Base-by-base conservation (phyloP, 2,797 vertebrate species). In the Knipowitschia caucasica region DNA sequence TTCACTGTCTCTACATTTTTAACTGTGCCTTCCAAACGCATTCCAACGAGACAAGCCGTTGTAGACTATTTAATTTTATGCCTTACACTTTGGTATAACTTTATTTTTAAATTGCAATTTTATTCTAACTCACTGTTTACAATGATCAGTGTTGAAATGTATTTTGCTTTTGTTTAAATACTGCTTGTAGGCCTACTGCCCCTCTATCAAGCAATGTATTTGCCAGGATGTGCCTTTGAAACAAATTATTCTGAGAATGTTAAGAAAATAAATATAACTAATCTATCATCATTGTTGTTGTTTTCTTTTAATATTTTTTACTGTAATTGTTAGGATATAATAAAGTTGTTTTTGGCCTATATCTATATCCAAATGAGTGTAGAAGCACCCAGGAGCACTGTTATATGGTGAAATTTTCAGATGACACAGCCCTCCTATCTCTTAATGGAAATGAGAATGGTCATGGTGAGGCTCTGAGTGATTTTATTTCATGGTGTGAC, bases 21-120 rank as follows among this genome's bases (percentile, higher is more conserved):
- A 42, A 34, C n/a, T 49, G 78, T 81, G 75, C 81, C 81, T 83
- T 80, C 54, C 26, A 39, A n/a, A 68, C 38, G 68, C 57, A 67
- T 69, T 80, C 67, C 58, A 47, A 17, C n/a, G 5, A 50, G 53
- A 27, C 46, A 36, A 34, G 35, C 50, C 56, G 27, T 73, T 67
- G 31, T 36, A 63, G 39, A 50, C 31, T 17, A n/a, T 46, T 29
- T 26, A 18, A 26, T 52, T 30, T 29, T 23, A 24, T 36, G 15
- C 33, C 42, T 50, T 46, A 29, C 15, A 18, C 10, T 50, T 23
- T 24, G 4, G 9, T 45, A 31, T 61, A n/a, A n/a, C n/a, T n/a
- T n/a, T n/a, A n/a, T n/a, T n/a, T n/a, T n/a, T n/a, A n/a, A n/a
- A n/a, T n/a, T n/a, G n/a, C n/a, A n/a, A n/a, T n/a, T n/a, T n/a